Conservation (phyloP, 2,113 vertebrate species). For the Hymenochirus boettgeri region DNA sequence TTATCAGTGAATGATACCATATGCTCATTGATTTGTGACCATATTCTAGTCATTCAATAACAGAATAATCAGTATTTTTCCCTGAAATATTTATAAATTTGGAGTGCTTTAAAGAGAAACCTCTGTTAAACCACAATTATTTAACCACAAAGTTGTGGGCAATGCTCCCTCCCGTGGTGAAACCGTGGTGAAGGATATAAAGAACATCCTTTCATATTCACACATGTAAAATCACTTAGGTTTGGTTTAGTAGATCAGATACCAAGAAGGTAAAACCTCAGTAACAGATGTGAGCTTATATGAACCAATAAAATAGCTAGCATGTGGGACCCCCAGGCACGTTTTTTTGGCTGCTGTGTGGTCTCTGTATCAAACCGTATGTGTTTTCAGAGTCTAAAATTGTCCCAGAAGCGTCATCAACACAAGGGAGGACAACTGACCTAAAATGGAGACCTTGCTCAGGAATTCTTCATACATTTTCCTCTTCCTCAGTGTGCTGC, state of each 20-base stretch:
- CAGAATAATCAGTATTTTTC: background rate
- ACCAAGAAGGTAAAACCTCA: conserved; percentile 13
- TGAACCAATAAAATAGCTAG: conserved; percentile 25
- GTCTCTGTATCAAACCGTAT: conserved; percentile 24
- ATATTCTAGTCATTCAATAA: background rate
- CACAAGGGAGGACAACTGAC: conserved; percentile 62
- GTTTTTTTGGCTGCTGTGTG: conserved; percentile 38
- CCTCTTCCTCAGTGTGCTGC: conserved; percentile 90
- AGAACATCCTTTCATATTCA: conserved; percentile 16
- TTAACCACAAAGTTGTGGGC: background rate
- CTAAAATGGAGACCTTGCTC: conserved; percentile 95
- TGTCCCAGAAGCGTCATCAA: background rate
- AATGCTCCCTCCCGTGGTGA: conserved; percentile 12
- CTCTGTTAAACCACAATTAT: background rate
- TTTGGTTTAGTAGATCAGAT: conserved; percentile 30
- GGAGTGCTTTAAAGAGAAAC: background rate
- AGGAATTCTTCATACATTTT: conserved; percentile 98
- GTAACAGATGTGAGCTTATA: conserved; percentile 36
- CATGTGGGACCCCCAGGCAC: conserved; percentile 27
- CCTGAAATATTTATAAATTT: background rate
- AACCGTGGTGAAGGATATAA: conserved; percentile 39
- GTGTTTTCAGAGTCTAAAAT: conserved; percentile 20
- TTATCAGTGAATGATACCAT: background rate
- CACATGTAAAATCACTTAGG: conserved; percentile 38
- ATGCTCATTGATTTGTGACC: background rate